A percentile compares a stretch with the other conserved stretches of the same genome.
phyloP scores from a whole-genome alignment of 2,113 vertebrate genomes.

The Chamaea fasciata region DNA sequence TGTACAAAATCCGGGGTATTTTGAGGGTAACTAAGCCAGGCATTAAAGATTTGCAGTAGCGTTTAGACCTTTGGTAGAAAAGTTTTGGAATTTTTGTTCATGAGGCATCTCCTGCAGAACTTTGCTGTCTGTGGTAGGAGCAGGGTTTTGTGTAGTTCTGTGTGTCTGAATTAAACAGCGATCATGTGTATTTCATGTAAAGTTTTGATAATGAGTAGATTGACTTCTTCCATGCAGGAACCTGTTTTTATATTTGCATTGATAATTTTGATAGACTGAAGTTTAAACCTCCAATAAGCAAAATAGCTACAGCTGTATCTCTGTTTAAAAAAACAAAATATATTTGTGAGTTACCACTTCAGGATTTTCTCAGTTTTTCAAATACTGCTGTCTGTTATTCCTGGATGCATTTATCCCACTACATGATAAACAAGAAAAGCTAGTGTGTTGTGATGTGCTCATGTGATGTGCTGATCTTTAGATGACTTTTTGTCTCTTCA shows the following conservation, averaged over 20 bases:
- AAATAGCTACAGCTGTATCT: neutral
- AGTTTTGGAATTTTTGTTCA: neutral
- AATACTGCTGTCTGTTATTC: neutral
- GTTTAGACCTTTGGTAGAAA: neutral
- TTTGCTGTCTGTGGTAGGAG: neutral
- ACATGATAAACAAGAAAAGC: neutral
- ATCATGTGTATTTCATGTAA: neutral
- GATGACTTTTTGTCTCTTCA: neutral
- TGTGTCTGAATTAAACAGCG: neutral
- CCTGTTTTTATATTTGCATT: neutral
- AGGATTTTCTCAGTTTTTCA: neutral
- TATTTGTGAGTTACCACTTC: neutral
- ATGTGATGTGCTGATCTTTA: neutral
- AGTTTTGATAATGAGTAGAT: neutral
- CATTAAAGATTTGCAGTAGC: neutral
- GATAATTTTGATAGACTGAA: neutral
- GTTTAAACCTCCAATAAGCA: neutral
- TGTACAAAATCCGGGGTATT: neutral
- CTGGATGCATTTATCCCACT: neutral
- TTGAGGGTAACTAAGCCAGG: neutral
- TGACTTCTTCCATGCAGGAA: neutral
- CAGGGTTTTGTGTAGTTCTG: neutral
- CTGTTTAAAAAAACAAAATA: fast-evolving
- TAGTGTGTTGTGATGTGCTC: neutral
- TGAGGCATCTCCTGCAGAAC: neutral